Base-by-base conservation (phyloP, 2,797 vertebrate species). In the Mormyrus hasselquistii region DNA sequence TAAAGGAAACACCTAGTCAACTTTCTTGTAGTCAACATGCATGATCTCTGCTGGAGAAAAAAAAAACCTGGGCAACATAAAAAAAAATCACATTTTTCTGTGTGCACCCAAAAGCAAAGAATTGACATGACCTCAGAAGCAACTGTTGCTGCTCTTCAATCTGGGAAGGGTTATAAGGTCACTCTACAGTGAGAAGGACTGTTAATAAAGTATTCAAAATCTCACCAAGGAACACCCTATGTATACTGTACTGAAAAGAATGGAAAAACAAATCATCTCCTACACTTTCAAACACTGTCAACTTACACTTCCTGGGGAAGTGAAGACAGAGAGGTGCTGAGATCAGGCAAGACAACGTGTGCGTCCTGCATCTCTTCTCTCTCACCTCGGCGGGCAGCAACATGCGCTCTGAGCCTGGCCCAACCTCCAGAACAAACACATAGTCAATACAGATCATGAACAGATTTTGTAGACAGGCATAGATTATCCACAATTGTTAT, bases 361-460 rank as follows among this genome's bases (percentile, higher is more conserved):
- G 98, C 97, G 4, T 99, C 98, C 95, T 99, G 98, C 97, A 99
- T 98, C 93, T 99, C 98, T 10, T 99, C 98, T 47, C 98, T 94
- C 92, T 99, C 98, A 0, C 98, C 98, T 8, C 96, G 97, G 50
- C 98, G 93, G 76, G 97, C 97, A 0, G 98, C 97, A 89, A 97
- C 97, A 0, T 95, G 98, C 90, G 97, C 98, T 87, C 94, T 97
- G 91, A 99, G 91, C 41, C 92, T 93, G 0, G 97, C 94, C 73
- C 97, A 84, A 34, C 93, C 96, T 93, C 93, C 90, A 14, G 9
- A 88, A 86, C 52, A 57, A 44, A 49, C 4, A 69, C 55, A 88
- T 34, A 89, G 53, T 92, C 79, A 86, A 87, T 69, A 79, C 88
- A 76, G 91, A 89, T 90, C 79, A 89, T 29, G 91, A 94, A 38